Evolutionary conservation across 2,888 invertebrate species (phyloP), one percentile per base, ranked within the genome.

Genomic region (Stenotaenia linearis): DNA sequence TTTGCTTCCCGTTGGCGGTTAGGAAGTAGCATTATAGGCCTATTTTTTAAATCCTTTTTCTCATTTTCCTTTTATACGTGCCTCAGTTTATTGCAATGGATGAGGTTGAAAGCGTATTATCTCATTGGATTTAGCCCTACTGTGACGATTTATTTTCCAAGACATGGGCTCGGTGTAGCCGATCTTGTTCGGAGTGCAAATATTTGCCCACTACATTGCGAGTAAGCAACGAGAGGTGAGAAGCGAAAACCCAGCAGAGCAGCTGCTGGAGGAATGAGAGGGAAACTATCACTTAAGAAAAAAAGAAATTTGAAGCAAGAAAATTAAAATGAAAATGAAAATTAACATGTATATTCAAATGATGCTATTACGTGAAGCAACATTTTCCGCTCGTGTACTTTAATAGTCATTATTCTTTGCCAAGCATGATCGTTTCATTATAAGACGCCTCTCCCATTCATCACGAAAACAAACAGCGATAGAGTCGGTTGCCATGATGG

Each of bases 391-490:
- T 61, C 23, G 61, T 25, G 61, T 61, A 61, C 61, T 61, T 61
- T 61, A 61, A 61, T 61, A 23, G 61, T 61, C 61, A 61, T 61
- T 61, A 61, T 28, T 61, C 61, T 61, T 61, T 61, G 61, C 61
- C 61, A 61, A 61, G 61, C 61, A 61, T 61, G 61, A 23, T 61
- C 61, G 61, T 61, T 61, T 61, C 61, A 61, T 61, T 61, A 61
- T 28, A 61, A 61, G 61, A 61, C 61, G 61, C 61, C 61, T 61
- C 61, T 61, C 7, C 61, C 61, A 61, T 61, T 61, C 61, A 61
- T 61, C 61, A 61, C 23, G 61, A 61, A 61, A 61, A 61, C 61
- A 61, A 61, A 61, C 61, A 61, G 61, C 61, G 61, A 61, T 61
- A 61, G 61, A 61, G 61, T 28, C 61, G 61, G 61, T 61, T 61